These are phyloP conservation scores for Antennarius maculatus DNA, from an alignment of 2,797 vertebrate species.

Conservation along the genomic window DNA sequence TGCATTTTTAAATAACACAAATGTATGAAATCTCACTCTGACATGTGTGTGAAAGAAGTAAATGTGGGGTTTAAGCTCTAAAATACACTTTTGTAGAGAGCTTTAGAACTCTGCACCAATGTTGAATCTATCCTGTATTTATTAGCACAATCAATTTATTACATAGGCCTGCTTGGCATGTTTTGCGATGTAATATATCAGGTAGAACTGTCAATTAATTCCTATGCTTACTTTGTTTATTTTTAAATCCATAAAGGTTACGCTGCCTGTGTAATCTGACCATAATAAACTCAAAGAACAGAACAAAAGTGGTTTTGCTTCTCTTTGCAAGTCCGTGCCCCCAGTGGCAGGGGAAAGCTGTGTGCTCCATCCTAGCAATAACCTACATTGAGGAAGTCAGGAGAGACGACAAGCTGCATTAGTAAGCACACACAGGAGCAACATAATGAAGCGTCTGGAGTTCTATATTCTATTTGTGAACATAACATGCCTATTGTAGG, in stretches of 20 bases:
- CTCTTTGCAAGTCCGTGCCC: constrained; percentile 30
- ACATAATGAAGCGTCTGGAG: constrained; percentile 77
- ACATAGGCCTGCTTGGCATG: constrained; percentile 5
- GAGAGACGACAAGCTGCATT: constrained; percentile 58
- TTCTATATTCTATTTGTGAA: constrained; percentile 80
- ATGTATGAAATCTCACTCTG: background rate
- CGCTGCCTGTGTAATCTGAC: constrained; percentile 9
- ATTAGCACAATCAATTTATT: constrained; percentile 33
- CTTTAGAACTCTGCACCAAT: constrained; percentile 27
- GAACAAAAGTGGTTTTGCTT: constrained; percentile 43
- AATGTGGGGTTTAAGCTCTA: constrained; percentile 6
- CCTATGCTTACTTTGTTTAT: background rate
- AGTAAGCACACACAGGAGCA: constrained; percentile 68
- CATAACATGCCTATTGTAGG: constrained; percentile 69
- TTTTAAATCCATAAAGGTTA: constrained; percentile 8
- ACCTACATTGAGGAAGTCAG: constrained; percentile 65
- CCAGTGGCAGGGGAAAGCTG: constrained; percentile 35
- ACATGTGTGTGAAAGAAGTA: background rate
- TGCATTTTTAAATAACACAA: background rate
- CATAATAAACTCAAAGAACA: constrained; percentile 35
- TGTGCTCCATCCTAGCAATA: constrained; percentile 59
- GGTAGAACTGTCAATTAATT: constrained; percentile 23
- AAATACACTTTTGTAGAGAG: constrained; percentile 10
- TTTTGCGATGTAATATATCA: constrained; percentile 16
- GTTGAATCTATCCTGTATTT: constrained; percentile 28